Conservation (phyloP, 2,797 vertebrate genomes). For the Hirundo rustica region DNA sequence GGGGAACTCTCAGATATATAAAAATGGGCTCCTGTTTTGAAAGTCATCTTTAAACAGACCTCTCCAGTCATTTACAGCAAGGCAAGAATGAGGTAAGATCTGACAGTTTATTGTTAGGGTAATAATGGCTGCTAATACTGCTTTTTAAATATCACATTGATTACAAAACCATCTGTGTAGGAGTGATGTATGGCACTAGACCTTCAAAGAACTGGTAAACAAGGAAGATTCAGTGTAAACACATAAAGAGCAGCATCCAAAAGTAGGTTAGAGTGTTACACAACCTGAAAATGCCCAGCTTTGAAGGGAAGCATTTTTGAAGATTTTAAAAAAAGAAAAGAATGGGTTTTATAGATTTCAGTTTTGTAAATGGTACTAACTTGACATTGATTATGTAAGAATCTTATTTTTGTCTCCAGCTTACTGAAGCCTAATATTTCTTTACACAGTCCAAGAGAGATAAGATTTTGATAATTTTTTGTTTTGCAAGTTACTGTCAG, state of each 20-base stretch:
- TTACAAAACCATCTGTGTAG: conserved; percentile 52
- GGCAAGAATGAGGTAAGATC: background rate
- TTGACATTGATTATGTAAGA: background rate
- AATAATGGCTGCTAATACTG: conserved; percentile 1
- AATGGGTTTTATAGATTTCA: background rate
- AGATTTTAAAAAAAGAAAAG: background rate
- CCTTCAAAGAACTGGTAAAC: conserved; percentile 57
- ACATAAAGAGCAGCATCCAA: conserved; percentile 25
- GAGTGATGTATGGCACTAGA: conserved; percentile 46
- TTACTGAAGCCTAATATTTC: background rate
- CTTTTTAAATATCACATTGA: conserved; percentile 31
- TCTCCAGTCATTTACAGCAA: background rate
- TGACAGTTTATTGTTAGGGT: conserved; percentile 25
- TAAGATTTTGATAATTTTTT: background rate
- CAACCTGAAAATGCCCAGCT: conserved; percentile 4
- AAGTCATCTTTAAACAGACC: background rate
- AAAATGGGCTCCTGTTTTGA: background rate
- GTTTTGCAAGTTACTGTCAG: background rate
- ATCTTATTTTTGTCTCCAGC: background rate
- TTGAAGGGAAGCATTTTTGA: background rate
- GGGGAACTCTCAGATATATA: background rate
- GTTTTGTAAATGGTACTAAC: background rate
- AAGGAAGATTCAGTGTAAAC: conserved; percentile 54
- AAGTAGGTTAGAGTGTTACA: conserved; percentile 55
- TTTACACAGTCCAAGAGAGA: background rate